Conservation (phyloP, 1,140 invertebrate genomes). For the Laupala kohalensis region DNA sequence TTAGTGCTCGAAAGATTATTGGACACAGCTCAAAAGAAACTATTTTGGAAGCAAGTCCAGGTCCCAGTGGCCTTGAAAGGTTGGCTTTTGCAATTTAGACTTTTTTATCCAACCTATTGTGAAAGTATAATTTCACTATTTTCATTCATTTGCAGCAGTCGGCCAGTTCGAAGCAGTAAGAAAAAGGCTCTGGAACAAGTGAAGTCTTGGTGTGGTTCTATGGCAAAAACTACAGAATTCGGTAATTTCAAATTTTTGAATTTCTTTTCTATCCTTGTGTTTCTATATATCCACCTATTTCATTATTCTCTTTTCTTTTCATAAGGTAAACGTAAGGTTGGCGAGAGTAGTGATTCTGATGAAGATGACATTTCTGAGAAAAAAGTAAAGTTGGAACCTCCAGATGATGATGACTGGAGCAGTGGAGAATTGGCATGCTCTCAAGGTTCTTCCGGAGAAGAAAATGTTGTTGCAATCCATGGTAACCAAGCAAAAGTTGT, state of each 20-base stretch:
- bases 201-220: constrained; percentile 64
- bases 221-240: constrained; percentile 29
- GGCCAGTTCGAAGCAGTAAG: constrained; percentile 62
- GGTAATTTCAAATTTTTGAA: neutral
- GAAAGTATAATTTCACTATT: neutral
- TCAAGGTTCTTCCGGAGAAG: neutral
- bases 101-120: too few relatives aligned
- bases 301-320: constrained; percentile 16
- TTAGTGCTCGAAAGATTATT: neutral
- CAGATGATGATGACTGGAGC: constrained; percentile 31
- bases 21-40: neutral
- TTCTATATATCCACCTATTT: neutral
- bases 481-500: neutral
- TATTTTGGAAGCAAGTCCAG: constrained; percentile 9
- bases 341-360: constrained; percentile 33
- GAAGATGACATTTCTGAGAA: constrained; percentile 33
- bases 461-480: neutral
- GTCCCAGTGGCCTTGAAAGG: constrained; percentile 26
- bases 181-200: constrained; percentile 68
- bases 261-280: neutral
- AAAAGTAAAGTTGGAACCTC: constrained; percentile 31
- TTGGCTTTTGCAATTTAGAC: too few relatives aligned
- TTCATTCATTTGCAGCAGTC: constrained; percentile 26
- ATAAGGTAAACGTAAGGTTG: constrained; percentile 25
- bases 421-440: constrained; percentile 14